Base-by-base conservation (phyloP, 2,797 vertebrate species). In the Champsocephalus esox region DNA sequence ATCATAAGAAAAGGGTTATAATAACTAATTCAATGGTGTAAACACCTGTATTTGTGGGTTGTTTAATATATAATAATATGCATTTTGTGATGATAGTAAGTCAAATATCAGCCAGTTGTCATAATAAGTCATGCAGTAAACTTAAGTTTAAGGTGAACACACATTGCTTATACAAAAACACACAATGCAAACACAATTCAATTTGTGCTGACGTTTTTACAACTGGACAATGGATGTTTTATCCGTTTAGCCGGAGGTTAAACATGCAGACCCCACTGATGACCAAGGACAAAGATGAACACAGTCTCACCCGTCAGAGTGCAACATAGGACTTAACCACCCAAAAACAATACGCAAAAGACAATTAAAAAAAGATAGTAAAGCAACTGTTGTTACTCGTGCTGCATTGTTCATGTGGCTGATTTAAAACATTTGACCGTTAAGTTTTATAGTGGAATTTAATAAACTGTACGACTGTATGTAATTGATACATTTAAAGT, bases 201-300 rank as follows among this genome's bases (percentile, higher is more conserved):
- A 32, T 55, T 32, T 32, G 24, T 32, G 52, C 52, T 55, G 54
- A 55, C 7, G n/a, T 59, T 59, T 9, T 13, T 70, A 21, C 41
- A 77, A n/a, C 38, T 32, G 43, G 43, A 63, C 49, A 57, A 4
- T 61, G 43, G 24, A 46, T 14, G 17, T 12, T 46, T 11, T 59
- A 61, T 69, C 63, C 61, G n/a, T 71, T 48, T 4, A 61, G 28
- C 46, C 61, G 5, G 57, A 63, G 61, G 48, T 73, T 38, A 46
- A 57, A 28, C 77, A 70, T 41, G 32, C 64, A 45, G 34, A 55
- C 38, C n/a, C 5, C 21, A 48, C 62, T 70, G 66, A 72, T 66
- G 74, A 80, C 46, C 49, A 46, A 46, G 28, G 43, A 19, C 34
- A 76, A 55, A 50, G 45, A 46, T 55, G 28, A 72, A 57, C 19